Percentiles rank a stretch among this genome's conserved stretches.
Conservation (phyloP, 2,113 vertebrate species). For the Eubucco bourcierii region DNA sequence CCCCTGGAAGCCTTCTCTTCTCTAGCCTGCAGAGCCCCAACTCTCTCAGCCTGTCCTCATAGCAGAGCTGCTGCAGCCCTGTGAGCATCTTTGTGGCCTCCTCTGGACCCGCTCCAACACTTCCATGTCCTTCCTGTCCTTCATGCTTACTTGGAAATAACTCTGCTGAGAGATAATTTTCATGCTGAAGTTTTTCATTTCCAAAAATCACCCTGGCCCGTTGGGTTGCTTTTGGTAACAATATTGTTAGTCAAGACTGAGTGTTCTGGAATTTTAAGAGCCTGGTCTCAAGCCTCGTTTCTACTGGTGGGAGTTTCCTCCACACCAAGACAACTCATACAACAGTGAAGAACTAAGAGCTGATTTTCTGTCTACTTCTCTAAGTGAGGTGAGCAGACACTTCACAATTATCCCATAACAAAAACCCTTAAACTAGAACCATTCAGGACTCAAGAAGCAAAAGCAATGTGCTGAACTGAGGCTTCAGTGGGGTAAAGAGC, state of each 20-base stretch:
- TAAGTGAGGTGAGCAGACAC: neutral
- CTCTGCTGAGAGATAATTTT: neutral
- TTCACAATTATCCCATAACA: neutral
- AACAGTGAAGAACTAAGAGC: neutral
- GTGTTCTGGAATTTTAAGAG: neutral
- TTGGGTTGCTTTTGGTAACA: neutral
- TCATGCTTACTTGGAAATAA: neutral
- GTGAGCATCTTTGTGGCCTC: no score
- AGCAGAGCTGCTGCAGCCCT: no score
- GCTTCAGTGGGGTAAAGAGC: rapidly evolving
- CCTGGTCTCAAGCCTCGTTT: neutral
- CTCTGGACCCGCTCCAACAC: no score
- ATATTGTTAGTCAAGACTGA: neutral
- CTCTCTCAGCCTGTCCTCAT: no score
- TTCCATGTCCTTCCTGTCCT: no score
- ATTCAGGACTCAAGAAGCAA: neutral
- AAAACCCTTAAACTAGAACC: rapidly evolving
- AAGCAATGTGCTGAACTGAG: rapidly evolving
- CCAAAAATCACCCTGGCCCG: rapidly evolving
- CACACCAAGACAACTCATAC: neutral
- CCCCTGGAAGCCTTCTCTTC: no score
- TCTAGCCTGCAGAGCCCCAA: no score
- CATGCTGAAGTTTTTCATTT: neutral
- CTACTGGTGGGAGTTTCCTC: neutral
- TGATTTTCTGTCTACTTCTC: neutral